Evolutionary conservation across 2,797 vertebrate species (phyloP).

Genomic region (Hemitrygon akajei): DNA sequence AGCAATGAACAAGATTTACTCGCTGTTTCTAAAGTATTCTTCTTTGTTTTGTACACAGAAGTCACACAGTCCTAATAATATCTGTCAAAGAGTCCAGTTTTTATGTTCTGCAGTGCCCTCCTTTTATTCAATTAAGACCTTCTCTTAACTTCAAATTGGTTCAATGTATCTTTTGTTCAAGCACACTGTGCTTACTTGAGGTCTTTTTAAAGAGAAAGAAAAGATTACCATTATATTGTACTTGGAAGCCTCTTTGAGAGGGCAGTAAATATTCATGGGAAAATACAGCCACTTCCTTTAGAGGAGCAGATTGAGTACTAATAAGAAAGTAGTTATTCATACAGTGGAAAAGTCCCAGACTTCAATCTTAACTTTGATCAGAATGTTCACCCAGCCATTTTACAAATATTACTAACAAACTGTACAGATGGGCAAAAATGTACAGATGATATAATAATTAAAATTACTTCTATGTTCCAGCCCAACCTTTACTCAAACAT

Average conservation of each 20-base stretch:
- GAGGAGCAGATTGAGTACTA: not conserved
- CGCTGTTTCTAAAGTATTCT: not conserved
- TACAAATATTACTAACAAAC: not conserved
- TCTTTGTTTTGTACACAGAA: slow-evolving; percentile 1
- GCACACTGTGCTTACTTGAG: not conserved
- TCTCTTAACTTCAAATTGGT: not conserved
- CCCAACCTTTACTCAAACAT: not conserved
- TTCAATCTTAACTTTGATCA: not conserved
- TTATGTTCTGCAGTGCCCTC: not conserved
- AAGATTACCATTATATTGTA: not conserved
- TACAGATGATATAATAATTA: not conserved
- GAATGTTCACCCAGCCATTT: not conserved
- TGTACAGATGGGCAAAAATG: not conserved
- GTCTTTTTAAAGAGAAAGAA: not conserved
- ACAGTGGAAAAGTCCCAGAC: not conserved
- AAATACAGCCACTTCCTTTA: not conserved
- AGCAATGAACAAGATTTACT: not conserved
- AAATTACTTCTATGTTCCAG: not conserved
- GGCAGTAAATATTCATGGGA: not conserved
- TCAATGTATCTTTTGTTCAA: slow-evolving; percentile 6
- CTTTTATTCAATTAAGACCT: not conserved
- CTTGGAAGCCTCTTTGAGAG: not conserved
- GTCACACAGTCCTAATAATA: not conserved
- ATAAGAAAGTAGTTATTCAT: slow-evolving; percentile 16
- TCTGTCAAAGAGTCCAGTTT: not conserved